These are phyloP conservation scores for Synergus laeviventris DNA, from an alignment of 2,888 invertebrate genomes.

Conservation along the genomic window DNA sequence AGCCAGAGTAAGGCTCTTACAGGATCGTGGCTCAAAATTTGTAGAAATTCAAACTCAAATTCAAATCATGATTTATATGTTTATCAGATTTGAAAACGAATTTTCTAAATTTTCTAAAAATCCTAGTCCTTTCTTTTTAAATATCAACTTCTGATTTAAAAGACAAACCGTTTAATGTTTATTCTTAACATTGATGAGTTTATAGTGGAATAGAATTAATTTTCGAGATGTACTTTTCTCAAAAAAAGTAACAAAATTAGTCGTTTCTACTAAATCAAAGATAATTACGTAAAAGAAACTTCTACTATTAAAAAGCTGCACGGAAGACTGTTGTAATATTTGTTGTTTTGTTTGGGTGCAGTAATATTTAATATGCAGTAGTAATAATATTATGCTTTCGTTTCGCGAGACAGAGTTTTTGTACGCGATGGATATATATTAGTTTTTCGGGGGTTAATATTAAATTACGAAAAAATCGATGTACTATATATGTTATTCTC, in stretches of 20 bases:
- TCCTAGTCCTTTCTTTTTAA: neutral
- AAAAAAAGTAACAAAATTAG: slow-evolving; percentile 17
- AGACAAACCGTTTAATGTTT: too few relatives aligned
- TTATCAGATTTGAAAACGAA: too few relatives aligned
- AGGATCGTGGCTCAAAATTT: neutral
- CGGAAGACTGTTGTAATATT: slow-evolving; percentile 71
- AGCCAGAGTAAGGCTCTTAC: neutral
- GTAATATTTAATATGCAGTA: slow-evolving; percentile 14
- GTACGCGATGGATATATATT: slow-evolving; percentile 29
- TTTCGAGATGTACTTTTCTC: slow-evolving; percentile 10
- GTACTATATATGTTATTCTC: neutral
- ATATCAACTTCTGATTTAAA: neutral
- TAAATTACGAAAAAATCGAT: slow-evolving; percentile 8
- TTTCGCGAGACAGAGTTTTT: slow-evolving; percentile 10
- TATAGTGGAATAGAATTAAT: neutral
- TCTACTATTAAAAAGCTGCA: slow-evolving; percentile 43
- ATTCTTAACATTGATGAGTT: neutral
- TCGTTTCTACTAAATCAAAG: neutral
- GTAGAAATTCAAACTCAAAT: neutral
- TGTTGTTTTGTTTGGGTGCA: slow-evolving; percentile 57
- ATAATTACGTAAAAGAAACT: slow-evolving; percentile 35
- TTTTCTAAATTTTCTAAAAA: too few relatives aligned
- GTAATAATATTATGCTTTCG: slow-evolving; percentile 15
- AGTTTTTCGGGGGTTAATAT: slow-evolving; percentile 2
- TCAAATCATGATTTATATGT: too few relatives aligned